phyloP scores from a whole-genome alignment of 2,797 vertebrate species.

The Rhinichthys osculus region DNA sequence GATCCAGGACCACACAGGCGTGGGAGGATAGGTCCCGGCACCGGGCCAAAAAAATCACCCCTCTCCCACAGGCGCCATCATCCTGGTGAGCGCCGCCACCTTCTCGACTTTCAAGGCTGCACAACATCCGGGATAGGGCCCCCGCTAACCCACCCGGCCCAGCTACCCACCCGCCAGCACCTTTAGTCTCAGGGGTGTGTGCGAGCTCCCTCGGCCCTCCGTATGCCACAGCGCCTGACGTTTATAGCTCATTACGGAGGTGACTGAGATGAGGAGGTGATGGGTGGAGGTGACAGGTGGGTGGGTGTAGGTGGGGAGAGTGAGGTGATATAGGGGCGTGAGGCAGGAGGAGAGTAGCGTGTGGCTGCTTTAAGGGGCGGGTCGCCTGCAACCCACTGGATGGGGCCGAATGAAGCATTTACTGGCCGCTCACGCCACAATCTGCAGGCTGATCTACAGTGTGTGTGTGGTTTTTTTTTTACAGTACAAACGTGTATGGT shows the following conservation, averaged over 20 bases:
- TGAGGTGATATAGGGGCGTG: conserved; percentile 40
- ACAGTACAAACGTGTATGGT: conserved; percentile 50
- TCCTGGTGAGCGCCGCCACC: conserved; percentile 68
- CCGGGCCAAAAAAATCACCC: conserved; percentile 77
- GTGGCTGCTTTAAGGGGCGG: conserved; percentile 44
- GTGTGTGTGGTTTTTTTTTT: not conserved
- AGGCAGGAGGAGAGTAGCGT: conserved; percentile 27
- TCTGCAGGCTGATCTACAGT: not conserved
- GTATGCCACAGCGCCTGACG: conserved; percentile 63
- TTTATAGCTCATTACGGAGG: conserved; percentile 82
- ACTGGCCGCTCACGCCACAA: not conserved
- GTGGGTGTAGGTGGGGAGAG: conserved; percentile 51
- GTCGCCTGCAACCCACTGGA: not conserved
- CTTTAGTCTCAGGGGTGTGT: conserved; percentile 38
- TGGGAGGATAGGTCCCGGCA: conserved; percentile 62
- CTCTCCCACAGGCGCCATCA: conserved; percentile 69
- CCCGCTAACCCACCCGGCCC: not conserved
- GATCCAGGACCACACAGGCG: conserved; percentile 77
- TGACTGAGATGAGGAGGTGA: conserved; percentile 76
- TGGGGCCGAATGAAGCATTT: not conserved
- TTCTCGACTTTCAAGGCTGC: conserved; percentile 75
- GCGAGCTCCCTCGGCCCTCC: not conserved
- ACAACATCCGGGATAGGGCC: conserved; percentile 64
- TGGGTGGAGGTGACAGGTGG: conserved; percentile 63
- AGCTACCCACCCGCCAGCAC: conserved; percentile 23